Percentiles rank a stretch among this genome's conserved stretches.
Evolutionary conservation across 2,888 invertebrate genomes (phyloP).

Genomic region (Cataglyphis livida): DNA sequence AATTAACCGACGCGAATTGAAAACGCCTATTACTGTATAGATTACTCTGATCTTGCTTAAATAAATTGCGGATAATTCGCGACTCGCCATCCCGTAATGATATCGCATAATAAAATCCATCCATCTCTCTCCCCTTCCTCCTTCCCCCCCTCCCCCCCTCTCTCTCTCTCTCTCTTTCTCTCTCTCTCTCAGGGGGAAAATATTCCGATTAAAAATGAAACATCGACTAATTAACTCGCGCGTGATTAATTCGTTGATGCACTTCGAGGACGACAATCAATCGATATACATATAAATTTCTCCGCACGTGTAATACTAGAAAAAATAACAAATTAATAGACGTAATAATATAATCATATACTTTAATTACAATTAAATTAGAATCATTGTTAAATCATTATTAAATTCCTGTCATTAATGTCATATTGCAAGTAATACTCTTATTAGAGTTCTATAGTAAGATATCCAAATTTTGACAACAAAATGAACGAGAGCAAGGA

Average conservation of each 20-base stretch:
- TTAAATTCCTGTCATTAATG: neutral
- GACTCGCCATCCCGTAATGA: conserved; percentile 9
- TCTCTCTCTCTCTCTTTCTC: no score
- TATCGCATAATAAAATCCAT: conserved; percentile 22
- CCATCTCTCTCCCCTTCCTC: neutral
- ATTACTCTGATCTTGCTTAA: conserved; percentile 17
- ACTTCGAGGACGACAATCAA: neutral
- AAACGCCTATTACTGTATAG: neutral
- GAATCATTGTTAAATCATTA: neutral
- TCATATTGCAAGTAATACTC: neutral
- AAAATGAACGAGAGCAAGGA: neutral
- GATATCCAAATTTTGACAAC: neutral
- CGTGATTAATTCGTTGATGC: conserved; percentile 15
- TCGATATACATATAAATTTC: neutral
- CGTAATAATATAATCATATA: no score
- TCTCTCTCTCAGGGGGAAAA: neutral
- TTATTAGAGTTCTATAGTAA: neutral
- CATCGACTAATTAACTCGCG: neutral
- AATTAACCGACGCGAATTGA: conserved; percentile 10
- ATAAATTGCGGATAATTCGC: conserved; percentile 24
- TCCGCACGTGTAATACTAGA: neutral
- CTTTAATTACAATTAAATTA: neutral
- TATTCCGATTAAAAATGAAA: conserved; percentile 36
- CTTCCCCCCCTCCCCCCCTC: neutral
- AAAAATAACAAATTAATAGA: neutral